Base-by-base conservation (phyloP, 1,140 invertebrate species). In the Dreissena polymorpha region DNA sequence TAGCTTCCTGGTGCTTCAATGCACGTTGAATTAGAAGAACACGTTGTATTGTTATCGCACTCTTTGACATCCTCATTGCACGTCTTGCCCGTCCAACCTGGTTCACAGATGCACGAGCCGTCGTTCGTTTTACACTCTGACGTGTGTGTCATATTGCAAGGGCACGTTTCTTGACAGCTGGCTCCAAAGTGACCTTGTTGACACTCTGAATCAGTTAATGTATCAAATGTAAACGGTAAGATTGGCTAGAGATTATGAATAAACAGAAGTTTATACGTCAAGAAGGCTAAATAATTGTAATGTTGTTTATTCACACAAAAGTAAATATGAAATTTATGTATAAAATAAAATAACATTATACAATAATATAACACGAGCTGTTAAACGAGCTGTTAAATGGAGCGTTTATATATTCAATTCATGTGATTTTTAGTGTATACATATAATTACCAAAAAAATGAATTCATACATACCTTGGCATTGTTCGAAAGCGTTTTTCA, bases 11-110 rank as follows among this genome's bases (percentile, higher is more conserved):
- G 65, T 16, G 29, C 21, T n/a, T 84, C 70, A 0, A 64, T 10
- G 53, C 83, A 84, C 7, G 50, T 39, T 8, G n/a, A 29, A 16
- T 55, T 6, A 14, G 25, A 29, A 18, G 16, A 51, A 16, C 29
- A 10, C 68, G 63, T 67, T n/a, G 63, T 18, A 5, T 50, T 12
- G 13, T 14, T 70, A 1, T 60, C 57, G 64, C 86, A 87, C 67
- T 87, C 86, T 55, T 87, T 55, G 18, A 82, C 57, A 55, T 87
- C 84, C 10, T 65, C 13, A n/a, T 81, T 49, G 69, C 85, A 86
- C 25, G 10, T 27, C 12, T 49, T 29, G 2, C 87, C 87, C 27
- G 53, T 12, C 85, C 85, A 88, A 5, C 87, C 87, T 12, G 12
- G 10, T 25, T 50, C 27, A 65, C 87, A 88, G 10, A 74, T 68